Evolutionary conservation across 2,888 invertebrate species (phyloP), one percentile per base, ranked within the genome.

Genomic region (Chymomyza fuscimana): DNA sequence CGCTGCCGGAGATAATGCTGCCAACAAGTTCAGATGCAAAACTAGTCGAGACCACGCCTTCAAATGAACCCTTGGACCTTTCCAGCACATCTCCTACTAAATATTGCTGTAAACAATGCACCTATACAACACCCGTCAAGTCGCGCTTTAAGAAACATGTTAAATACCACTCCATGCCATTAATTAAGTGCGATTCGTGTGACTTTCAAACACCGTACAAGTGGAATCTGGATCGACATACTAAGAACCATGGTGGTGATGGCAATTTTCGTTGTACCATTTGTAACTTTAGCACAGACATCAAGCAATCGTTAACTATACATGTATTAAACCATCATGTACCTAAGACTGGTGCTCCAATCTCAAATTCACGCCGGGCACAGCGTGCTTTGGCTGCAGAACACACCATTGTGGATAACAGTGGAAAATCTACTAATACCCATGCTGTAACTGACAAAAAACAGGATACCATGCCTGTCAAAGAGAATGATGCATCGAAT

Each of bases 191-290:
- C 92, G 95, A 95, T 70, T 95, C 96, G 90, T 98, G 98, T 92
- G 97, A 97, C 90, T 98, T 98, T 91, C 95, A 96, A 75, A 97
- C 98, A 25, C 97, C 97, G 0, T 96, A 96, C 93, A 95, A 95
- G 91, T 97, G 97, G 96, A 98, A 98, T 92, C 93, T 97, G 92
- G 98, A 98, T 91, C 94, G 98, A 6, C 98, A 98, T 91, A 96
- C 96, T 93, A 96, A 96, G 92, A 97, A 97, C 91, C 97, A 98
- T 92, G 96, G 95, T 74, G 96, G 97, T 22, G 94, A 93, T 72
- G 97, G 97, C 6, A 94, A 94, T 75, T 96, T 96, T 92, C 94
- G 95, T 86, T 97, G 97, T 92, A 94, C 95, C 56, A 95, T 96
- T 76, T 97, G 97, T 91, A 96, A 97, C 92, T 97, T 97, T 91